phyloP scores from a whole-genome alignment of 2,797 vertebrate genomes.

The Tenualosa ilisha region DNA sequence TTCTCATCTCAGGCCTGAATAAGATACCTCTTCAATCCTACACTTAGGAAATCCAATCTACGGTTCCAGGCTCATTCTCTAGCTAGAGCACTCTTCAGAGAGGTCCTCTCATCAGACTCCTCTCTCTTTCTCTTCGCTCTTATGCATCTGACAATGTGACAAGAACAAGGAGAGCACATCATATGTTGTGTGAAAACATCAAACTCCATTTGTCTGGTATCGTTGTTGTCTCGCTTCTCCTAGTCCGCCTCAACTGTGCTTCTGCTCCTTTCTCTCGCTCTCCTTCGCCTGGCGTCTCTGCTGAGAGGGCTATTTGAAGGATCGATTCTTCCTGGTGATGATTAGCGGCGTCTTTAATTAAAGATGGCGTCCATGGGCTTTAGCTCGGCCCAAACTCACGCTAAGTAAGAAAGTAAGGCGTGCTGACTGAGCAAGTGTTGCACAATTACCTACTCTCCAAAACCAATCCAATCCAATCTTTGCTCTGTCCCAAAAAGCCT shows the following conservation, averaged over 20 bases:
- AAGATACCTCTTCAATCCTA: constrained; percentile 38
- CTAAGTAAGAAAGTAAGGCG: neutral
- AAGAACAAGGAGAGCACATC: constrained; percentile 39
- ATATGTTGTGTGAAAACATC: constrained; percentile 35
- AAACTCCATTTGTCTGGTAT: constrained; percentile 39
- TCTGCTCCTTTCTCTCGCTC: neutral
- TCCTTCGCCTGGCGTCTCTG: neutral
- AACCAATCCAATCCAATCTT: constrained; percentile 29
- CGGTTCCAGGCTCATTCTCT: constrained; percentile 23
- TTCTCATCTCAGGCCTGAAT: constrained; percentile 35
- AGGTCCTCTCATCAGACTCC: constrained; percentile 35
- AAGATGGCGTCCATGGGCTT: constrained; percentile 11
- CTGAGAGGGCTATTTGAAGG: constrained; percentile 29
- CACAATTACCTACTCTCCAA: constrained; percentile 52
- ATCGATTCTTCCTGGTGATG: constrained; percentile 31
- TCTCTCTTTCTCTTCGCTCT: neutral
- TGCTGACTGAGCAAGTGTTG: constrained; percentile 19
- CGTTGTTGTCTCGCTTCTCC: neutral
- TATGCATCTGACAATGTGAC: constrained; percentile 31
- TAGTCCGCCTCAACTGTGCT: neutral
- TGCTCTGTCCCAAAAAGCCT: constrained; percentile 30
- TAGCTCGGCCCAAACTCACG: neutral
- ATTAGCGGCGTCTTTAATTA: constrained; percentile 28
- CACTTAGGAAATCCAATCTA: constrained; percentile 44
- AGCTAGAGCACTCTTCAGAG: constrained; percentile 26